Base-by-base conservation (phyloP, 1,140 invertebrate genomes). In the Notospermus geniculatus region DNA sequence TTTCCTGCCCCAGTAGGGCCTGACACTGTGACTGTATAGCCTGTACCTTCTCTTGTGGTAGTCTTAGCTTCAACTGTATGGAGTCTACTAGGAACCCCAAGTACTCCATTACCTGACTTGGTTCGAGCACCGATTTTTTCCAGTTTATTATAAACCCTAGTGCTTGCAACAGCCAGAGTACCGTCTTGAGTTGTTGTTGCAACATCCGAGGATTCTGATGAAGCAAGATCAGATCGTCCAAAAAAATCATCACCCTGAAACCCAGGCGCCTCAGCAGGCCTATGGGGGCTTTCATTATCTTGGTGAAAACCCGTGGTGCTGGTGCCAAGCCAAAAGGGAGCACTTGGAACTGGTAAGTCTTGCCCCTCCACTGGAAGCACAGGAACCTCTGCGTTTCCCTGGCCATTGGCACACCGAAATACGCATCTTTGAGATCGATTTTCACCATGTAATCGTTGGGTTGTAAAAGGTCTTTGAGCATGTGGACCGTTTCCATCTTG, bases 381-480 rank as follows among this genome's bases (percentile, higher is more conserved):
- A 50, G 25, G 46, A 23, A 50, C 4, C 25, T 5, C 46, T 50
- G 46, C 5, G 46, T 50, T 50, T 50, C 46, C 25, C 5, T 19
- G 4, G n/a, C 19, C n/a, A 50, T n/a, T 19, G 46, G 46, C 4
- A 50, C 46, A 27, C 19, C 4, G 46, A 50, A 50, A 27, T 50
- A 50, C n/a, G 46, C 46, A 50, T 50, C 46, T 27, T 50, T 50
- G 4, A 50, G 46, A 27, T 50, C 46, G n/a, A 50, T 50, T n/a
- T 50, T 50, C 5, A 50, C n/a, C 46, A 50, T 50, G 5, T n/a
- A 50, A 27, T 50, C 46, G 19, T 27, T 27, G 4, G n/a, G n/a
- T 27, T 50, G 46, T 50, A 50, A 4, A 5, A 50, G n/a, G 25
- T 50, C n/a, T n/a, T 50, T 50, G 4, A 50, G n/a, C 25, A 27